These are phyloP conservation scores for Acleris holmiana DNA, from an alignment of 2,888 invertebrate genomes.

Conservation along the genomic window DNA sequence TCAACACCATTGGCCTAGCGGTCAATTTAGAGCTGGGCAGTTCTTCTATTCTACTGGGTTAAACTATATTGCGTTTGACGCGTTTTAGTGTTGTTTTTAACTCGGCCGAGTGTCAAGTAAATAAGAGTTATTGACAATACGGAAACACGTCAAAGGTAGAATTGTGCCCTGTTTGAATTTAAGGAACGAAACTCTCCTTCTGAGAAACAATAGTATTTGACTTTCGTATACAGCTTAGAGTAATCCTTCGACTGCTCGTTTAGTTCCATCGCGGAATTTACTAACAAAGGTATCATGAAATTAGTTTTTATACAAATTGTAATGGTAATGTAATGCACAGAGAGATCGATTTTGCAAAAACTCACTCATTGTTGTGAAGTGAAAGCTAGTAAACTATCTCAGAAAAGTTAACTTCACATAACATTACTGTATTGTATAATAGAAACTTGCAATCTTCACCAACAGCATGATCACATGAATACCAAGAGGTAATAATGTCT, in stretches of 20 bases:
- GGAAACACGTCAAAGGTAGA: too few relatives aligned
- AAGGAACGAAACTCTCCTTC: too few relatives aligned
- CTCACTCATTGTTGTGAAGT: constrained; percentile 23
- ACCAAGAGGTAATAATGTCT: background rate
- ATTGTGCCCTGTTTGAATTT: too few relatives aligned
- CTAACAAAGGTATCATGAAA: constrained; percentile 26
- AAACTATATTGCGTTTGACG: too few relatives aligned
- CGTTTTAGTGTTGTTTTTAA: too few relatives aligned
- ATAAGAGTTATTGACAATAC: too few relatives aligned
- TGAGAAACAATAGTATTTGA: too few relatives aligned
- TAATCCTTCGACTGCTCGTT: constrained; percentile 13
- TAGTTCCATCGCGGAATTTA: constrained; percentile 6
- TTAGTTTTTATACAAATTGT: constrained; percentile 22
- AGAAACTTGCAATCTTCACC: constrained; percentile 15
- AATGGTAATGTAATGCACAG: constrained; percentile 12
- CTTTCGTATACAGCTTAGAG: too few relatives aligned
- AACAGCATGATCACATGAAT: background rate
- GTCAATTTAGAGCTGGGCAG: too few relatives aligned
- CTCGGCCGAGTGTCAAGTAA: too few relatives aligned
- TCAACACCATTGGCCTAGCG: too few relatives aligned
- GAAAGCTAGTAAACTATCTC: constrained; percentile 13
- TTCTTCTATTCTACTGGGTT: too few relatives aligned
- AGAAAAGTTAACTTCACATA: constrained; percentile 18
- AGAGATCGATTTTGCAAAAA: constrained; percentile 32
- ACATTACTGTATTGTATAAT: constrained; percentile 5